Percentiles rank a stretch among this genome's conserved stretches.
Conservation (phyloP, 2,888 invertebrate species). For the Cloeon dipterum region DNA sequence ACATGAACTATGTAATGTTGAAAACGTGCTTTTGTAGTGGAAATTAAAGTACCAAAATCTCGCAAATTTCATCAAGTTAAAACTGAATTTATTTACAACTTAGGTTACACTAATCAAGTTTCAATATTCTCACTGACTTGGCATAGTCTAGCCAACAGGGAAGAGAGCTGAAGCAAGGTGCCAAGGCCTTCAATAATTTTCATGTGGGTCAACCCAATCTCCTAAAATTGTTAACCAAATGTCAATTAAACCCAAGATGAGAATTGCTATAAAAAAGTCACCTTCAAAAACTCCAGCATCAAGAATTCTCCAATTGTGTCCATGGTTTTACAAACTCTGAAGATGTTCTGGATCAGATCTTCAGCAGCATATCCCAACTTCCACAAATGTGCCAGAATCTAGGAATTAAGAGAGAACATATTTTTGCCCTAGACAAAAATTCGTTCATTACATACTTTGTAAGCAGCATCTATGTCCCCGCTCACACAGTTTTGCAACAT, state of each 20-base stretch:
- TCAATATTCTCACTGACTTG: too few relatives aligned
- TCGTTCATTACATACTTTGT: slow-evolving; percentile 25
- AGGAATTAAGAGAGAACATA: slow-evolving; percentile 9
- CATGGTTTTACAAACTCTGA: slow-evolving; percentile 77
- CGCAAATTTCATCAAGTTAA: too few relatives aligned
- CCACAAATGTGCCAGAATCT: slow-evolving; percentile 74
- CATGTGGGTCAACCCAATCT: slow-evolving; percentile 80
- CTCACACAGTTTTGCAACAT: slow-evolving; percentile 70
- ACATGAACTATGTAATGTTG: too few relatives aligned
- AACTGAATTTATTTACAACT: too few relatives aligned
- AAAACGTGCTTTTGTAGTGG: too few relatives aligned
- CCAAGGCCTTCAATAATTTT: slow-evolving; percentile 72
- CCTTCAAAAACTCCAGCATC: slow-evolving; percentile 65
- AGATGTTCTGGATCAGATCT: slow-evolving; percentile 87
- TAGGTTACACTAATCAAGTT: too few relatives aligned
- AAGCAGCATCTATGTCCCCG: slow-evolving; percentile 67
- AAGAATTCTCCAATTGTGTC: slow-evolving; percentile 47
- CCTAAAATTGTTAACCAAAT: too few relatives aligned
- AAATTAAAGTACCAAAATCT: too few relatives aligned
- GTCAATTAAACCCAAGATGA: too few relatives aligned
- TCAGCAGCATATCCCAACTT: slow-evolving; percentile 88
- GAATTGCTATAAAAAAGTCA: slow-evolving; percentile 12
- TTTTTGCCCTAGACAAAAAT: neutral
- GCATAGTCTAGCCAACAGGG: slow-evolving; percentile 66
- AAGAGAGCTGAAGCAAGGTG: slow-evolving; percentile 75